These are phyloP conservation scores for Pyrocoelia pectoralis DNA, from an alignment of 2,888 invertebrate species.

Conservation along the genomic window DNA sequence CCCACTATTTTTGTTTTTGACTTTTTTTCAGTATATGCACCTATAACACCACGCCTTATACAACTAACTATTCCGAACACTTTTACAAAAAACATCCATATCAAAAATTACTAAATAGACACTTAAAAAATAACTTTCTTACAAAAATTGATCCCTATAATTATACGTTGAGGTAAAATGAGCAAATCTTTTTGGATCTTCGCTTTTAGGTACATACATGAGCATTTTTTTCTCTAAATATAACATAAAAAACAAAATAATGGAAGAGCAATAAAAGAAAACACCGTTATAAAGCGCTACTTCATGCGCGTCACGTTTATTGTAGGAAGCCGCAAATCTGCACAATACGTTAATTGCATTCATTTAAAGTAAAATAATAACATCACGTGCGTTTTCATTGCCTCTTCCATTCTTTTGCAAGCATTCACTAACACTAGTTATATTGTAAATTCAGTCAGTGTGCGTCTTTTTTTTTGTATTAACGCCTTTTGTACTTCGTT, in stretches of 20 bases:
- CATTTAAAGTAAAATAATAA: neutral
- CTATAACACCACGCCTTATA: constrained; percentile 10
- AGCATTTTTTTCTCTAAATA: neutral
- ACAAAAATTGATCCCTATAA: constrained; percentile 8
- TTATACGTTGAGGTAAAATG: constrained; percentile 15
- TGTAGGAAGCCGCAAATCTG: constrained; percentile 9
- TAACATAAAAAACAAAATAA: neutral
- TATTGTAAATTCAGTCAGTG: constrained; percentile 4
- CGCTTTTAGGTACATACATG: constrained; percentile 3
- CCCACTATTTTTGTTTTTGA: neutral
- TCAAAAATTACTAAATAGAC: constrained; percentile 11
- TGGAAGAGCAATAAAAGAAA: neutral
- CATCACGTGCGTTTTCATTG: neutral
- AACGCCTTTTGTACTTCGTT: constrained; percentile 9
- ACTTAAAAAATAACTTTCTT: neutral
- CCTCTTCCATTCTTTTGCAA: neutral
- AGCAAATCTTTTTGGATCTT: constrained; percentile 10
- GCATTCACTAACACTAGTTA: constrained; percentile 4
- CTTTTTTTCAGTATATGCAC: constrained; percentile 10
- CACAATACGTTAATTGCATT: constrained; percentile 10
- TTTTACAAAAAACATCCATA: constrained; percentile 9
- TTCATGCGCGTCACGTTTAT: neutral
- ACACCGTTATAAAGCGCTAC: constrained; percentile 3
- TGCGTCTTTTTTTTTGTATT: neutral
- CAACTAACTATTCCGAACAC: constrained; percentile 9